These are phyloP conservation scores for Loripinus fragilis DNA, from an alignment of 2,888 invertebrate genomes.

Conservation along the genomic window DNA sequence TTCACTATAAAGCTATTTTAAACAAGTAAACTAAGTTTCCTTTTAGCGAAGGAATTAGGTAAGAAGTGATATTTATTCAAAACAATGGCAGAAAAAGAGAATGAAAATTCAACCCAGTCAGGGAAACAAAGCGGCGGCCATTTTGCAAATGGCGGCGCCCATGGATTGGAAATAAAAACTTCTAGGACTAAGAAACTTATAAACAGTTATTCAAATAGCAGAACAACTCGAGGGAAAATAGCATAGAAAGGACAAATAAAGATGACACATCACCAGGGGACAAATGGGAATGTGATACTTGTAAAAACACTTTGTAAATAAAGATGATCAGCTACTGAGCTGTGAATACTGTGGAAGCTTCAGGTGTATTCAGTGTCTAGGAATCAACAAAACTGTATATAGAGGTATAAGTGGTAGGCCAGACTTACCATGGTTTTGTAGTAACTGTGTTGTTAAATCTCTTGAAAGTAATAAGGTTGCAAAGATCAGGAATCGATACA, in stretches of 20 bases:
- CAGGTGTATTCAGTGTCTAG: too few relatives aligned
- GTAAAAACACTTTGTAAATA: too few relatives aligned
- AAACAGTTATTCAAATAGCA: background rate
- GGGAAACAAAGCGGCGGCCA: too few relatives aligned
- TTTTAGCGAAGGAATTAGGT: background rate
- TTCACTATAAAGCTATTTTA: background rate
- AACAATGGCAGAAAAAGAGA: background rate
- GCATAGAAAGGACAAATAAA: slow-evolving; percentile 8
- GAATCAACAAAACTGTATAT: slow-evolving; percentile 10
- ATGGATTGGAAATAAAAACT: background rate
- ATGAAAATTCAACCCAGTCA: too few relatives aligned
- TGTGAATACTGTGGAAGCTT: too few relatives aligned
- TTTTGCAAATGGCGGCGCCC: slow-evolving; percentile 13
- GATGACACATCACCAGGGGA: background rate
- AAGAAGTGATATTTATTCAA: background rate
- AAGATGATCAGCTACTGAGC: too few relatives aligned
- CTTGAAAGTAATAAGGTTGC: too few relatives aligned
- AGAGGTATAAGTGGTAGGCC: slow-evolving; percentile 10
- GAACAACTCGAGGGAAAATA: background rate
- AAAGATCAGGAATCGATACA: too few relatives aligned
- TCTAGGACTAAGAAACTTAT: background rate
- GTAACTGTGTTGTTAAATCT: slow-evolving; percentile 10
- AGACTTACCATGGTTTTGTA: slow-evolving; percentile 12
- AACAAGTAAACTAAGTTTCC: background rate
- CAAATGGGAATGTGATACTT: too few relatives aligned